Conservation (phyloP, 2,113 vertebrate genomes). For the Aptenodytes patagonicus region DNA sequence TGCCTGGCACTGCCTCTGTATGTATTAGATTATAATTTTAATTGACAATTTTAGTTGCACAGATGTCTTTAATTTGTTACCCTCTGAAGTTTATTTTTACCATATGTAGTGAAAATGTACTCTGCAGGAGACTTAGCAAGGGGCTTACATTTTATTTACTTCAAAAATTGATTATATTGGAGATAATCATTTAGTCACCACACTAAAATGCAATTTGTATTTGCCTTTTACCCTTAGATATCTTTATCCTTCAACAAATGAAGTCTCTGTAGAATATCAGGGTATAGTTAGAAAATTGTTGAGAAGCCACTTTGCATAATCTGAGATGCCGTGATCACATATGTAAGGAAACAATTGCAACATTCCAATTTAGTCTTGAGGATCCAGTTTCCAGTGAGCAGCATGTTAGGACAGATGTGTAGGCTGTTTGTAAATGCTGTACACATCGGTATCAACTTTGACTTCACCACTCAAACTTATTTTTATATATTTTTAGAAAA, state of each 20-base stretch:
- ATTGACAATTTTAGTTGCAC: slow-evolving; percentile 18
- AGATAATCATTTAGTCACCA: not conserved
- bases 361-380: not conserved
- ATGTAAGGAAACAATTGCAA: slow-evolving; percentile 27
- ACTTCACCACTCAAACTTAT: not conserved
- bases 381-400: slow-evolving; percentile 17
- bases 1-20: not conserved
- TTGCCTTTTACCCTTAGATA: not conserved
- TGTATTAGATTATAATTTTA: slow-evolving; percentile 24
- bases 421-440: not conserved
- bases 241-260: not conserved
- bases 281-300: not conserved
- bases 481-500: not conserved
- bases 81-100: slow-evolving; percentile 46
- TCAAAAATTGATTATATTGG: slow-evolving; percentile 10
- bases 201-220: not conserved
- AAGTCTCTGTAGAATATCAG: not conserved
- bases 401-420: not conserved
- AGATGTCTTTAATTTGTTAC: slow-evolving; percentile 24
- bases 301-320: not conserved
- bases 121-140: not conserved
- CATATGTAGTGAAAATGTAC: not conserved
- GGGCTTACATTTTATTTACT: slow-evolving; percentile 3
- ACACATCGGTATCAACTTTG: not conserved
- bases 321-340: not conserved